These are phyloP conservation scores for Alexandromys fortis DNA, from an alignment of 2,113 vertebrate genomes.

Conservation along the genomic window DNA sequence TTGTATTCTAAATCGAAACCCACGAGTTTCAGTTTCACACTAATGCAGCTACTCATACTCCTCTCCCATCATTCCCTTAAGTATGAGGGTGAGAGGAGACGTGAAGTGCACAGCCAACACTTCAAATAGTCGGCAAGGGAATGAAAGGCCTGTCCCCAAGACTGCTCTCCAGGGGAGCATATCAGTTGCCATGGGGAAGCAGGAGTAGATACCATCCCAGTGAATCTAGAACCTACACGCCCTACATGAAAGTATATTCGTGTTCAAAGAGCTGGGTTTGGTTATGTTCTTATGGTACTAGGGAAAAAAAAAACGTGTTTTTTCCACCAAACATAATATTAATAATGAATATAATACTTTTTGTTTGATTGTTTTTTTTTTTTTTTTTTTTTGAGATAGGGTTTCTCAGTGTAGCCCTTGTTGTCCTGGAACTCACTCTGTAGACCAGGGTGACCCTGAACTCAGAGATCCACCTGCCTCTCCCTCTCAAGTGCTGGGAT, in stretches of 20 bases:
- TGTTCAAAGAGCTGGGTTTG: neutral
- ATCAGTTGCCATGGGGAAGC: neutral
- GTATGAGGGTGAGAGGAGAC: neutral
- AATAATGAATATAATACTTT: neutral
- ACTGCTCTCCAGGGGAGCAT: neutral
- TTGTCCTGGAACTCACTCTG: neutral
- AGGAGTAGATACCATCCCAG: neutral
- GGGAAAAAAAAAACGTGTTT: neutral
- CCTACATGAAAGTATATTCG: neutral
- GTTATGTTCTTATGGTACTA: slow-evolving; percentile 3
- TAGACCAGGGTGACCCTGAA: neutral
- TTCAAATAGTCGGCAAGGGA: slow-evolving; percentile 24
- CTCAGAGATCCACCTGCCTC: neutral
- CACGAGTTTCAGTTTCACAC: neutral
- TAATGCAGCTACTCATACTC: neutral
- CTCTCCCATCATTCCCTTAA: neutral
- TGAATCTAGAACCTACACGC: neutral
- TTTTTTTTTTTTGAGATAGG: neutral
- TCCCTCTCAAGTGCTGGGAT: neutral
- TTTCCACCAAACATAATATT: slow-evolving; percentile 4
- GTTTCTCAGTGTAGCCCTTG: neutral
- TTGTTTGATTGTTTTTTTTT: neutral
- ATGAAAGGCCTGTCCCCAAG: neutral
- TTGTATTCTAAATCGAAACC: neutral
- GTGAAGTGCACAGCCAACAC: neutral